phyloP scores from a whole-genome alignment of 2,888 invertebrate genomes.

The Rhimphoctona megacephalus region DNA sequence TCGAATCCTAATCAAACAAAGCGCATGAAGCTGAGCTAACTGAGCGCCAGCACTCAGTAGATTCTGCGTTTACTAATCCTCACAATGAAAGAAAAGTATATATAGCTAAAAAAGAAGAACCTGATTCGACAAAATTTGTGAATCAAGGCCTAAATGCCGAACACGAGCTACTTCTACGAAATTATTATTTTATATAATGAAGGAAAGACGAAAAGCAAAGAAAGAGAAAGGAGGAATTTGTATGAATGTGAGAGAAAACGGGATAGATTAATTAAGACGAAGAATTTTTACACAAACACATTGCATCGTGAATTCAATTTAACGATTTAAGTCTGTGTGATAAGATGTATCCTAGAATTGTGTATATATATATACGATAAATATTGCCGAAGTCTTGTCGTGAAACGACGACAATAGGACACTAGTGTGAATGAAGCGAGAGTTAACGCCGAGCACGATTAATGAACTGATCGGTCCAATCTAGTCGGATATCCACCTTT shows the following conservation, averaged over 20 bases:
- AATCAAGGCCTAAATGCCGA: conserved; percentile 79
- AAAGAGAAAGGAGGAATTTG: conserved; percentile 25
- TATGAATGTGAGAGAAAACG: conserved; percentile 29
- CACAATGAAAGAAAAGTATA: conserved; percentile 68
- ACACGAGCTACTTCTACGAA: conserved; percentile 81
- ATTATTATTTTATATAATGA: conserved; percentile 82
- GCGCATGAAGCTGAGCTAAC: conserved; percentile 84
- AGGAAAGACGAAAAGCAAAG: conserved; percentile 26
- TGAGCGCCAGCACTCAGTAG: conserved; percentile 78
- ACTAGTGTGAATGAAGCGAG: conserved; percentile 55
- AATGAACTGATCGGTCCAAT: conserved; percentile 69
- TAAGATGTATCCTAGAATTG: conserved; percentile 77
- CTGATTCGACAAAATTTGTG: conserved; percentile 47
- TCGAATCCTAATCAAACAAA: conserved; percentile 81
- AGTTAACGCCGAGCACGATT: conserved; percentile 72
- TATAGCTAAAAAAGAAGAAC: conserved; percentile 22
- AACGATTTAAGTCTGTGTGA: conserved; percentile 81
- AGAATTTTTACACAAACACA: conserved; percentile 77
- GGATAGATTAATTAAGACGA: conserved; percentile 68
- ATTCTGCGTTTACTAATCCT: conserved; percentile 73
- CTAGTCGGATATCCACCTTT: conserved; percentile 79
- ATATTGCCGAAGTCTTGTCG: conserved; percentile 66
- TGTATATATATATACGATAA: conserved; percentile 60
- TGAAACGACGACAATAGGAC: conserved; percentile 62
- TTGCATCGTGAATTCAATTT: conserved; percentile 76